These are phyloP conservation scores for Amblyjoppa fuscipennis DNA, from an alignment of 2,888 invertebrate species.

Conservation along the genomic window DNA sequence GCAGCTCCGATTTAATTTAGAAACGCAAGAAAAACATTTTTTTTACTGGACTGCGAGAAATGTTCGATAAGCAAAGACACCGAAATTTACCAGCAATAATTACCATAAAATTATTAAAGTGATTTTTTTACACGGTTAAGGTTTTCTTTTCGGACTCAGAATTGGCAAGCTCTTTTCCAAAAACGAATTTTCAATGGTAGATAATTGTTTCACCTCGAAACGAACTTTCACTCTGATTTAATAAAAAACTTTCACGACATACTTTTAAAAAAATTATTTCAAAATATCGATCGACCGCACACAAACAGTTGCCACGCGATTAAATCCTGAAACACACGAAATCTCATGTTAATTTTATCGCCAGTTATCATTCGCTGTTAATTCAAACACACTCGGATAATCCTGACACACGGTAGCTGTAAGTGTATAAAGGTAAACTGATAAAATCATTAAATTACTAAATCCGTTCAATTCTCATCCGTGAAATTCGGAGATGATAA, in stretches of 20 bases:
- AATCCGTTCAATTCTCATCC: not conserved
- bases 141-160: not conserved
- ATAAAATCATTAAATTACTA: not conserved
- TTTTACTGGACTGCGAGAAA: not conserved
- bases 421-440: conserved; percentile 1
- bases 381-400: not conserved
- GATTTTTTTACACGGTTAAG: not conserved
- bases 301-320: not conserved
- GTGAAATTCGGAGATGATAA: not conserved
- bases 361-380: conserved; percentile 54
- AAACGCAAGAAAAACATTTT: too few species aligned
- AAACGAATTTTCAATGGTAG: not conserved
- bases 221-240: not conserved
- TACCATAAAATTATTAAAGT: not conserved
- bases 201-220: not conserved
- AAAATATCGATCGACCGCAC: conserved; percentile 8
- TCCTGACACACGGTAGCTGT: conserved; percentile 16
- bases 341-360: conserved; percentile 27
- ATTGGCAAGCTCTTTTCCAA: not conserved
- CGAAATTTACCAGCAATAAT: not conserved
- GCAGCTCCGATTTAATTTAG: too few species aligned
- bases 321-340: conserved; percentile 52
- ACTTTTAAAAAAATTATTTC: not conserved
- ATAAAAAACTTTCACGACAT: not conserved
- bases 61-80: not conserved